Conservation (phyloP, 2,113 vertebrate species). For the Mobula birostris region DNA sequence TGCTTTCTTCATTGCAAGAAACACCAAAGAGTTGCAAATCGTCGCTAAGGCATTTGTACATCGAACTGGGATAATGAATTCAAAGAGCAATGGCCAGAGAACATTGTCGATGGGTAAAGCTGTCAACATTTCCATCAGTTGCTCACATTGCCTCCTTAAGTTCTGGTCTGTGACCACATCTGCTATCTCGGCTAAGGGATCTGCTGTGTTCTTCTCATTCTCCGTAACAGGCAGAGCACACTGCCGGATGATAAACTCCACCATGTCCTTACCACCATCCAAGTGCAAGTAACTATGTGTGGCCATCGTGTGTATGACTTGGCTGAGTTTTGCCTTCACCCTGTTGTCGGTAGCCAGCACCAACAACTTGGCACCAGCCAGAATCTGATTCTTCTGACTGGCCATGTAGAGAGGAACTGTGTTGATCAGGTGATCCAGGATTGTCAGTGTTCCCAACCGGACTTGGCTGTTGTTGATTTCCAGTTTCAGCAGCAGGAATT, state of each 20-base stretch:
- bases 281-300: constrained; percentile 85
- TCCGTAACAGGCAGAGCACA: constrained; percentile 57
- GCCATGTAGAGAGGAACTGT: constrained; percentile 77
- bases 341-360: constrained; percentile 73
- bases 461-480: constrained; percentile 71
- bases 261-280: constrained; percentile 72
- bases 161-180: constrained; percentile 66
- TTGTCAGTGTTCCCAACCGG: constrained; percentile 71
- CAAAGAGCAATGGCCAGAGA: constrained; percentile 78
- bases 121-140: background rate
- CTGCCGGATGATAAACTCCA: constrained; percentile 74
- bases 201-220: too few relatives aligned
- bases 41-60: constrained; percentile 71
- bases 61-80: constrained; percentile 67
- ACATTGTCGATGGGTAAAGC: constrained; percentile 42
- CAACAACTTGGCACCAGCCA: constrained; percentile 71
- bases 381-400: constrained; percentile 72
- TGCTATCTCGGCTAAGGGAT: too few relatives aligned
- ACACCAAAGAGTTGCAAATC: constrained; percentile 74
- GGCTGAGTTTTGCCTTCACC: constrained; percentile 77
- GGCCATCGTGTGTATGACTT: constrained; percentile 88
- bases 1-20: constrained; percentile 68
- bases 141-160: constrained; percentile 61
- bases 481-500: constrained; percentile 79
- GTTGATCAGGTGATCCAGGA: constrained; percentile 83